Base-by-base conservation (phyloP, 1,140 invertebrate genomes). In the Zophobas morio region DNA sequence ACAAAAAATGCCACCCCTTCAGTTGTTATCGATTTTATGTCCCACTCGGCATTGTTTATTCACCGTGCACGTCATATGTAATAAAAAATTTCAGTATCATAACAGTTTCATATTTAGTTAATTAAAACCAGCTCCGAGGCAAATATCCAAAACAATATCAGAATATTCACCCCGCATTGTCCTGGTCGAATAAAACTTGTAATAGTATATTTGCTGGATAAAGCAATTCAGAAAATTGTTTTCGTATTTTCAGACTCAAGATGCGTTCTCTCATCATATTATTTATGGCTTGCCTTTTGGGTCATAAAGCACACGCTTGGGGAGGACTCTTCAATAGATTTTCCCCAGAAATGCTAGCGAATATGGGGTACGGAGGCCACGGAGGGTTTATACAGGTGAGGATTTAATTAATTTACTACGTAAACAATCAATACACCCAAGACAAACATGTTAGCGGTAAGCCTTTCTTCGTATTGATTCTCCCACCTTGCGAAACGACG, bases 261-360 rank as follows among this genome's bases (percentile, higher is more conserved):
- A 83, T 83, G 81, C 79, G 76, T 76, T 40, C 77, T 34, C 46
- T 81, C 42, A 63, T 81, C 70, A 70, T 79, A 73, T 39, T 83
- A 37, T 75, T 84, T 76, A 79, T 80, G 33, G 53, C 85, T 70
- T 84, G 84, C 53, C 63, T 85, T 51, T 51, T 84, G 40, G 71
- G 78, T 4, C 73, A 77, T 47, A 77, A 83, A 51, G 90, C 89
- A 20, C 86, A 91, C 71, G 93, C 91, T 39, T 95, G 93, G 94
- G 94, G 94, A 70, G 94, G 93, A 0, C 88, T 95, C 4, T 96
- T 95, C 86, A 95, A 95, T 86, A 90, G 94, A 71, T 95, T 96
- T 87, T 95, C 93, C 80, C 94, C 94, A 0, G 94, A 95, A 86
- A 94, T 95, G 92, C 87, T 95, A 2, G 91, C 92, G 47, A 95